Base-by-base conservation (phyloP, 2,797 vertebrate genomes). In the Sebastolobus alascanus region DNA sequence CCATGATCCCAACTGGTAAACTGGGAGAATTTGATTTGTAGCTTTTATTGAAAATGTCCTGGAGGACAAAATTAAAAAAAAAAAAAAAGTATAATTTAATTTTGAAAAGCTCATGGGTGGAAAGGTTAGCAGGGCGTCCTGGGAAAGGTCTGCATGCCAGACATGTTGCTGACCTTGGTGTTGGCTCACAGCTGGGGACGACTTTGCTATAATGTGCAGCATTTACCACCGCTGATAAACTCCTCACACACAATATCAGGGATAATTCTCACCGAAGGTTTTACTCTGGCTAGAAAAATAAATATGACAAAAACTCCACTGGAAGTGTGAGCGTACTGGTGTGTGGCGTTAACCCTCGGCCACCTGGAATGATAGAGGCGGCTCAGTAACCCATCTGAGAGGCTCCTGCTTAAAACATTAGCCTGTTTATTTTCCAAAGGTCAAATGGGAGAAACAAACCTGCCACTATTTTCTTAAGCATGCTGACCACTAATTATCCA, bases 401-500 rank as follows among this genome's bases (percentile, higher is more conserved):
- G 64, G 27, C 82, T 89, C 75, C 84, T 82, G 79, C 79, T 87
- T 80, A 60, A 77, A 74, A 83, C 86, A 82, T 90, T 77, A 84
- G 73, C 63, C 75, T 89, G 84, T 90, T 94, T 92, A 83, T 93
- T 93, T 92, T 92, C 72, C 61, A 85, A 80, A 90, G 84, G 84
- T 88, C 85, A 91, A 85, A 90, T 61, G 69, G 87, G 81, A 87
- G 73, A 92, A 85, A 92, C 68, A 78, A 81, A 86, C 75, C 84
- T 83, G 76, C 69, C 72, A 27, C n/a, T 82, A 38, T 90, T 91
- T 93, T 90, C 69, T 81, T 55, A 75, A 43, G 59, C 80, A 79
- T 68, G 82, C 68, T 83, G 82, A 80, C 85, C 73, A 55, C 27
- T 87, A 84, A 75, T 91, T 79, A 76, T 69, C 70, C 12, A 66